Base-by-base conservation (phyloP, 2,888 invertebrate genomes). In the Hylaea fasciaria region DNA sequence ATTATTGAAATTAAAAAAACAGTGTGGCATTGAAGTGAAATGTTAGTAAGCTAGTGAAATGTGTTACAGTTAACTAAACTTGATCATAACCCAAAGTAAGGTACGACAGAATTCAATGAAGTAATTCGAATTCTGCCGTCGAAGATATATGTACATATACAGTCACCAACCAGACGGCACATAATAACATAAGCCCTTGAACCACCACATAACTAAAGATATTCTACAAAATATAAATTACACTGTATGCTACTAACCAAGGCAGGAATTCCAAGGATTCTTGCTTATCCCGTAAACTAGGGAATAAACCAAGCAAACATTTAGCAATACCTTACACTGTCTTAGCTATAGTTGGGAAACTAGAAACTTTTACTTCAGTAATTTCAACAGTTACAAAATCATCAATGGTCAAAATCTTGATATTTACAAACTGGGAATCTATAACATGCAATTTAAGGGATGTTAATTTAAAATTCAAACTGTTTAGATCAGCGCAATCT, bases 221-320 rank as follows among this genome's bases (percentile, higher is more conserved):
- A 10, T 37, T 71, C 65, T 73, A 80, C 76, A 84, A 87, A 81
- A 71, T 71, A 81, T 83, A 82, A 78, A 84, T 82, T 86, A 86
- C 82, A 84, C 76, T 83, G 78, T 85, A 83, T 80, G 82, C 93
- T 95, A 95, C 95, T 95, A 95, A 95, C 95, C 95, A 95, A 94
- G 95, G 95, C 89, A 95, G 94, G 94, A 94, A 95, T 91, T 95
- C 95, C 94, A 95, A 94, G 87, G 94, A 93, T 88, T 95, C 95
- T 93, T 93, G 94, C 93, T 95, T 95, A 94, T 95, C 95, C 95
- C 95, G 94, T 94, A 94, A 95, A 95, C 95, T 95, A 94, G 51
- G 89, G 89, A 92, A 93, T 89, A 91, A 90, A 90, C 79, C 85
- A 91, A 89, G 89, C 86, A 66, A 77, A 76, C 76, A 72, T 85